Conservation (phyloP, 2,113 vertebrate genomes). For the Prunella fulvescens region DNA sequence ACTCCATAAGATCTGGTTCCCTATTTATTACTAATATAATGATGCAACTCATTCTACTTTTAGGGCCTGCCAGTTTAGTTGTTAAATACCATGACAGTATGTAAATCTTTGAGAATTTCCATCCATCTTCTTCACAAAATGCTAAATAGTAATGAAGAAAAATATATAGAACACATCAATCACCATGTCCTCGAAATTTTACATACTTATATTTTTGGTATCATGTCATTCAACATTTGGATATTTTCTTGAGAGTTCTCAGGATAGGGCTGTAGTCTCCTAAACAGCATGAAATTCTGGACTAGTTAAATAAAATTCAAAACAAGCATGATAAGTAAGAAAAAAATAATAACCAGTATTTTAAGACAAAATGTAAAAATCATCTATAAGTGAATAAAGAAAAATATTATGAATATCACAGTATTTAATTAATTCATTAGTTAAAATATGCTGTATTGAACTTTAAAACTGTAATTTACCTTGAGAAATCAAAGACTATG, state of each 20-base stretch:
- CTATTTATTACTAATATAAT: neutral
- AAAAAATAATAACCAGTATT: neutral
- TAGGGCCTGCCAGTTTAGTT: neutral
- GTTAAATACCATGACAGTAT: neutral
- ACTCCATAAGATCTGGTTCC: neutral
- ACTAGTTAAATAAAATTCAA: neutral
- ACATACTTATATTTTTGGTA: neutral
- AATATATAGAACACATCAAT: neutral
- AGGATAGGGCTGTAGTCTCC: neutral
- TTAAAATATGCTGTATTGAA: neutral
- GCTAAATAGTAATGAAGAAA: neutral
- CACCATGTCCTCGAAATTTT: fast-evolving
- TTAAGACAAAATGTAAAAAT: neutral
- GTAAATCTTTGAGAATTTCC: neutral
- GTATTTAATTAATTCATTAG: neutral
- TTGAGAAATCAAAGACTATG: neutral
- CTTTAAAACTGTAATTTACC: neutral
- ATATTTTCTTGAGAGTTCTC: neutral
- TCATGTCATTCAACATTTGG: neutral
- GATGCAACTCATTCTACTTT: neutral
- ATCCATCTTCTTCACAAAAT: neutral
- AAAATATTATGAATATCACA: neutral
- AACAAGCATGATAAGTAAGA: neutral
- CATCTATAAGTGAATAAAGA: neutral
- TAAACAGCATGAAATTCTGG: neutral